Evolutionary conservation across 2,113 vertebrate genomes (phyloP).

Genomic region (Ciconia maguari): DNA sequence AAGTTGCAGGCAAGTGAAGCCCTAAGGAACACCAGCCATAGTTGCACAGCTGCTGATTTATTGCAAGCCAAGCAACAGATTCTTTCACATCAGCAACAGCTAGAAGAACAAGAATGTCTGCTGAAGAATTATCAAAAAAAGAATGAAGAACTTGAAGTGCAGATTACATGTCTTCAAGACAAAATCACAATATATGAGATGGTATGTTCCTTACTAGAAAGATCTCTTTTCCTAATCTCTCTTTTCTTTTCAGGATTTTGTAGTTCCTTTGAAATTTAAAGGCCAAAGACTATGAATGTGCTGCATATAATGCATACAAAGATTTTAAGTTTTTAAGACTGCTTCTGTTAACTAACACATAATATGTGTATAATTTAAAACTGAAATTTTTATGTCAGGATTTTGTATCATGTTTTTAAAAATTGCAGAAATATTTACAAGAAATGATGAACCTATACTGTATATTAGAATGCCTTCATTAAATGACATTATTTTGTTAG

Average conservation of each 20-base stretch:
- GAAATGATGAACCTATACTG: background rate
- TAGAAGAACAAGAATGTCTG: conserved; percentile 81
- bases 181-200: conserved; percentile 74
- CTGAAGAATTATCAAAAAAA: conserved; percentile 75
- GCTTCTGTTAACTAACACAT: background rate
- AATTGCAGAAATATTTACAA: background rate
- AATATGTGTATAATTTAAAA: background rate
- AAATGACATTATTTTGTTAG: background rate
- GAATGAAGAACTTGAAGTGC: conserved; percentile 74
- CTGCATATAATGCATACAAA: background rate
- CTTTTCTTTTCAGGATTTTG: background rate
- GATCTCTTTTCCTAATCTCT: background rate
- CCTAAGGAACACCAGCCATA: conserved; percentile 89
- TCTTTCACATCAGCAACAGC: conserved; percentile 84
- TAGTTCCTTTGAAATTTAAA: background rate
- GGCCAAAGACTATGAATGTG: background rate
- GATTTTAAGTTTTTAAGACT: background rate
- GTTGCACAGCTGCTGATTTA: conserved; percentile 89
- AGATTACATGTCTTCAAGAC: conserved; percentile 77
- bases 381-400: background rate
- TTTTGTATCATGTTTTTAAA: background rate
- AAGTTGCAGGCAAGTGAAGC: conserved; percentile 95
- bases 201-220: conserved; percentile 69
- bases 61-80: conserved; percentile 91
- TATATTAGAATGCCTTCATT: background rate